These are phyloP conservation scores for Loriculus beryllinus DNA, from an alignment of 2,797 vertebrate genomes.

Conservation along the genomic window DNA sequence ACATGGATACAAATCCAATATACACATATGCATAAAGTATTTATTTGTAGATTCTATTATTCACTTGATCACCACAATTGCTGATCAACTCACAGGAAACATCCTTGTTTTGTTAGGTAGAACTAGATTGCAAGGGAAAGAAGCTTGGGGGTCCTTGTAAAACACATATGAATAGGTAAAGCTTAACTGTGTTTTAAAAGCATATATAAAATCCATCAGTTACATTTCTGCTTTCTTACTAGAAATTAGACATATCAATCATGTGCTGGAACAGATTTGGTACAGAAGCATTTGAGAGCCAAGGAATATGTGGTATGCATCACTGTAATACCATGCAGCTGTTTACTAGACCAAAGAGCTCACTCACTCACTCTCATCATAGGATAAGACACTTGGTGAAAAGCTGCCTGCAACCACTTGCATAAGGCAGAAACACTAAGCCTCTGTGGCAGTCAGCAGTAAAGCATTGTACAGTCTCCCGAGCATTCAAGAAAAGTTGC, in stretches of 20 bases:
- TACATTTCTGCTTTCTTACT: background rate
- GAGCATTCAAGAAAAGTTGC: slow-evolving; percentile 26
- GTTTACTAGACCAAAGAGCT: slow-evolving; percentile 41
- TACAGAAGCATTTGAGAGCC: slow-evolving; percentile 39
- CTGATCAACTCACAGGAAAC: background rate
- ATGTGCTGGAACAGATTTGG: background rate
- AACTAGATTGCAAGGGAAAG: background rate
- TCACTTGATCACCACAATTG: background rate
- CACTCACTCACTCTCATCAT: background rate
- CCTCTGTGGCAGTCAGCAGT: slow-evolving; percentile 43
- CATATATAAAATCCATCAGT: background rate
- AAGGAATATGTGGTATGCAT: slow-evolving; percentile 54
- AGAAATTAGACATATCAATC: slow-evolving; percentile 27
- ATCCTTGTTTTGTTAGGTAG: background rate
- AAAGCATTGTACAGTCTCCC: background rate
- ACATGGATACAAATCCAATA: background rate
- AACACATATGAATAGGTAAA: background rate
- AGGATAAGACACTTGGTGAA: background rate
- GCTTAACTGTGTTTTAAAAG: background rate
- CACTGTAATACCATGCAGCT: slow-evolving; percentile 67
- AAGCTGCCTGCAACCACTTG: background rate
- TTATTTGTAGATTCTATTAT: background rate
- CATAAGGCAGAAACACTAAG: slow-evolving; percentile 38
- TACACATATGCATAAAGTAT: background rate
- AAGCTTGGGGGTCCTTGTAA: background rate